These are phyloP conservation scores for Nasonia longicornis DNA, from an alignment of 1,140 invertebrate species.

Conservation along the genomic window DNA sequence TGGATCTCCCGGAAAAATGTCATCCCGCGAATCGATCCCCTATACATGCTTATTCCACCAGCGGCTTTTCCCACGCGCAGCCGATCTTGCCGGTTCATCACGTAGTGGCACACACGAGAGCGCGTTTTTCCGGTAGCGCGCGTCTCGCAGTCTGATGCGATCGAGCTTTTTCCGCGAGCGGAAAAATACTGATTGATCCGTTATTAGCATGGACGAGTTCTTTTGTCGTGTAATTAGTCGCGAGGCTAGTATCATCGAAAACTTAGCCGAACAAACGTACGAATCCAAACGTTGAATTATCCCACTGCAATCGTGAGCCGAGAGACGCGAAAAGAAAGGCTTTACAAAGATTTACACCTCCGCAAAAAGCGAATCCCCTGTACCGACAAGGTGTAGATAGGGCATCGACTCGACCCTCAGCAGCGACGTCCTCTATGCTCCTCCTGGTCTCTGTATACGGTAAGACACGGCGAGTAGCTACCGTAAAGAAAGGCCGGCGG, in stretches of 20 bases:
- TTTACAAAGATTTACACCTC: background rate
- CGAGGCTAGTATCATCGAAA: too few species aligned
- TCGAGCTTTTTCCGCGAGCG: background rate
- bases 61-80: conserved; percentile 29
- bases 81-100: background rate
- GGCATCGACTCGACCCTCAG: conserved; percentile 16
- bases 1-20: conserved; percentile 16
- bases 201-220: conserved; percentile 39
- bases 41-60: background rate
- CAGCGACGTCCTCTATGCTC: background rate
- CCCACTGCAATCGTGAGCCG: background rate
- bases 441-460: conserved; percentile 7
- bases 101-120: background rate
- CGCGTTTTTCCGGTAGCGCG: conserved; percentile 16
- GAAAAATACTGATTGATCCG: conserved; percentile 38
- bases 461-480: conserved; percentile 9
- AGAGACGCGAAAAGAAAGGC: background rate
- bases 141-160: conserved; percentile 14
- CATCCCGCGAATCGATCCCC: conserved; percentile 6
- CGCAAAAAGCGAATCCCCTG: background rate
- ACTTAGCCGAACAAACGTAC: too few species aligned
- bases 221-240: conserved; percentile 7
- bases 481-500: background rate
- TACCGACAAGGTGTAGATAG: background rate
- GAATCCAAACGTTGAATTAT: too few species aligned